Conservation (phyloP, 2,888 invertebrate species). For the Embidobia sp. region DNA sequence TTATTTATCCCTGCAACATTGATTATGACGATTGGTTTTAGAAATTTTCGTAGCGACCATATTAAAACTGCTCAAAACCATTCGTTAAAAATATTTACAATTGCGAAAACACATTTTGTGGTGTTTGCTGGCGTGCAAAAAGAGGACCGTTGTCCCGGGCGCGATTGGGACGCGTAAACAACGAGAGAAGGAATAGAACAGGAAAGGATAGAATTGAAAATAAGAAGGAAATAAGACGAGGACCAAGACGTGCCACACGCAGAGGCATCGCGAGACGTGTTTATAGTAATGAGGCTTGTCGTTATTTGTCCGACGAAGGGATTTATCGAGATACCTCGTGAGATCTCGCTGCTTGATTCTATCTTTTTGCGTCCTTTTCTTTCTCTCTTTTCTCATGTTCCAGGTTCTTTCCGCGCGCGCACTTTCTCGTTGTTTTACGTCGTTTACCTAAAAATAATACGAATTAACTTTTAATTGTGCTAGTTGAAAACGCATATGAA, state of each 20-base stretch:
- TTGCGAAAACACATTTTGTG: conserved; percentile 45
- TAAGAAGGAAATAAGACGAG: conserved; percentile 50
- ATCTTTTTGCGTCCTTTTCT: conserved; percentile 56
- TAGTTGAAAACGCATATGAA: conserved; percentile 20
- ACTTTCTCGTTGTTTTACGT: conserved; percentile 46
- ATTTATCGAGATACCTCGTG: conserved; percentile 75
- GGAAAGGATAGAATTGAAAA: conserved; percentile 27
- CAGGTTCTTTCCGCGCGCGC: conserved; percentile 44
- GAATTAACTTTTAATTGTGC: conserved; percentile 40
- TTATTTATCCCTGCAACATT: no score
- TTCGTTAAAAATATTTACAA: conserved; percentile 38
- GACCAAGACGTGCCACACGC: conserved; percentile 65
- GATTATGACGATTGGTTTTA: no score
- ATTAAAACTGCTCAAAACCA: no score
- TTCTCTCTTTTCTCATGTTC: conserved; percentile 48
- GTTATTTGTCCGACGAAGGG: conserved; percentile 79
- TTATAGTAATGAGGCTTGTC: conserved; percentile 81
- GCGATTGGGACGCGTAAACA: conserved; percentile 63
- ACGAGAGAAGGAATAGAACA: conserved; percentile 19
- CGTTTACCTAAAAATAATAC: conserved; percentile 39
- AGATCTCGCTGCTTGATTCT: conserved; percentile 74
- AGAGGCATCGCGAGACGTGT: conserved; percentile 70
- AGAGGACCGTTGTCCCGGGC: conserved; percentile 48
- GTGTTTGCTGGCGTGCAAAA: conserved; percentile 61
- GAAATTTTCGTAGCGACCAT: no score